Percentiles rank a stretch among this genome's conserved stretches.
Evolutionary conservation across 2,888 invertebrate genomes (phyloP).

Genomic region (Barypeithes pellucidus): DNA sequence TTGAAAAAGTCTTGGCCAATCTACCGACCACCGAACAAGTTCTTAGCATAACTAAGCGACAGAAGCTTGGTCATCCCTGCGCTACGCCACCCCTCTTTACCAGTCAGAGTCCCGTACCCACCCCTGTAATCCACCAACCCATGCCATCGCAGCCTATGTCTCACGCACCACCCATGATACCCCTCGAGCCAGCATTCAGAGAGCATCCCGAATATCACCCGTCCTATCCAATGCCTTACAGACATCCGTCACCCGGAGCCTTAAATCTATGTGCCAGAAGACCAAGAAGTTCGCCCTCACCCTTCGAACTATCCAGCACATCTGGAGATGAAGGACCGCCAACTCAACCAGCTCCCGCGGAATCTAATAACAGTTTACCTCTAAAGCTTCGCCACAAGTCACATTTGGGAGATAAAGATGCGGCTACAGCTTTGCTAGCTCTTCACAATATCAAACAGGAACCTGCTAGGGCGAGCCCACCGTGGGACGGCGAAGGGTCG

Average conservation of each 20-base stretch:
- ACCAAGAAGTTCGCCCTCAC: conserved; percentile 70
- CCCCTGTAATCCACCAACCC: conserved; percentile 77
- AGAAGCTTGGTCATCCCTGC: conserved; percentile 72
- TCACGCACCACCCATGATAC: conserved; percentile 68
- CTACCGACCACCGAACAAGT: conserved; percentile 90
- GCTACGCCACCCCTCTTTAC: conserved; percentile 72
- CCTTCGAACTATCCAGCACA: conserved; percentile 84
- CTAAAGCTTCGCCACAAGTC: conserved; percentile 94
- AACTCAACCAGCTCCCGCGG: conserved; percentile 64
- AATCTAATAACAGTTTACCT: conserved; percentile 84
- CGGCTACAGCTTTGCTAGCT: conserved; percentile 85
- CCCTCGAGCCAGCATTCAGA: conserved; percentile 72
- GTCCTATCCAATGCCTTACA: conserved; percentile 65
- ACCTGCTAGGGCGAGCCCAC: conserved; percentile 85
- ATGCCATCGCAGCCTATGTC: conserved; percentile 73
- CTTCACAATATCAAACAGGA: conserved; percentile 91
- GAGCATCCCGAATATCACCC: conserved; percentile 71
- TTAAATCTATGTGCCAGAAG: conserved; percentile 80
- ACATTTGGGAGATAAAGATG: conserved; percentile 91
- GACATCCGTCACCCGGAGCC: conserved; percentile 78
- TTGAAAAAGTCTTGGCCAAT: conserved; percentile 91
- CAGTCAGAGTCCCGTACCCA: conserved; percentile 75
- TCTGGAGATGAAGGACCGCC: conserved; percentile 76
- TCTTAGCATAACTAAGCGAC: conserved; percentile 86
- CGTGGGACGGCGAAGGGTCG: conserved; percentile 92